phyloP scores from a whole-genome alignment of 2,113 vertebrate genomes.

The Aegotheles bennettii region DNA sequence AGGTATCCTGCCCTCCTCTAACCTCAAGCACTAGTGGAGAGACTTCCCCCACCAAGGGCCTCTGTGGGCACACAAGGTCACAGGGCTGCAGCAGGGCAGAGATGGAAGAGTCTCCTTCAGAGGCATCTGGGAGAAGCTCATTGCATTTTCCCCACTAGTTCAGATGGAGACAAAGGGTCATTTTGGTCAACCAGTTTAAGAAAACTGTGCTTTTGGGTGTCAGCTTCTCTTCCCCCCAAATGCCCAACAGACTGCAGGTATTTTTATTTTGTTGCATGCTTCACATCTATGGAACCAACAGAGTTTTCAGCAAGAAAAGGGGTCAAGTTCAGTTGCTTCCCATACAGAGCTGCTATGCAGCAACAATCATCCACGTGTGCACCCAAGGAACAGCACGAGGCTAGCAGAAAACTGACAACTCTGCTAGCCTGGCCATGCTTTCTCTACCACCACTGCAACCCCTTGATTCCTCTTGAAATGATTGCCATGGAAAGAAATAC shows the following conservation, averaged over 20 bases:
- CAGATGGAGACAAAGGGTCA: too few species aligned
- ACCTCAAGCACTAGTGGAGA: fast-evolving
- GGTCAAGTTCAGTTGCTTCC: not conserved
- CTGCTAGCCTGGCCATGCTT: not conserved
- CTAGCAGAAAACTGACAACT: not conserved
- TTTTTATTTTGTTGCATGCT: not conserved
- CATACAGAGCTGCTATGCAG: not conserved
- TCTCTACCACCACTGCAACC: not conserved
- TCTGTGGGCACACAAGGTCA: not conserved
- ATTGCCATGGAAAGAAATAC: not conserved
- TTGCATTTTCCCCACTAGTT: fast-evolving
- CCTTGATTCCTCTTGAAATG: not conserved
- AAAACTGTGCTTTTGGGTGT: not conserved
- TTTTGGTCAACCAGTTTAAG: not conserved
- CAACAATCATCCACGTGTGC: not conserved
- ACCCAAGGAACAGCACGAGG: not conserved
- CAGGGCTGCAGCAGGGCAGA: not conserved
- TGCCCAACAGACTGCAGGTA: not conserved
- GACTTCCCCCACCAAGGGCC: too few species aligned
- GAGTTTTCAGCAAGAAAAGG: not conserved
- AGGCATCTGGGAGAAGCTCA: not conserved
- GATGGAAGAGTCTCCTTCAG: not conserved
- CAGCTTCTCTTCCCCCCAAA: not conserved
- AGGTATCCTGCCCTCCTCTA: not conserved
- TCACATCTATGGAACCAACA: not conserved